These are phyloP conservation scores for Nemoura dubitans DNA, from an alignment of 2,888 invertebrate species.

Conservation along the genomic window DNA sequence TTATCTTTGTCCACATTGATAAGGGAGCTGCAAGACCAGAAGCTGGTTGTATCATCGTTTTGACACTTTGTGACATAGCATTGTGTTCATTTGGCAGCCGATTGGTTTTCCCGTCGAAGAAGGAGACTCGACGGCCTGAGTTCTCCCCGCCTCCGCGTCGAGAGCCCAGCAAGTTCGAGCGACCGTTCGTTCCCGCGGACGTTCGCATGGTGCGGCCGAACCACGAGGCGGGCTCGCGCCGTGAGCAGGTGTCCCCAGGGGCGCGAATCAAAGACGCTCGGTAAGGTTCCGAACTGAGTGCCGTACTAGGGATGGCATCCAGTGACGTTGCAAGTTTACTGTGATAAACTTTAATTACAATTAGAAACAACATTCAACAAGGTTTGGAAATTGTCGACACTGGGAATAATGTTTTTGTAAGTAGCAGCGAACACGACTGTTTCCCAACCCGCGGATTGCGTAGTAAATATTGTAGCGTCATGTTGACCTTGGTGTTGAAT, in stretches of 20 bases:
- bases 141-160: conserved; percentile 7
- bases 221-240: not conserved
- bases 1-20: no score
- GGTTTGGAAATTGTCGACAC: no score
- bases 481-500: no score
- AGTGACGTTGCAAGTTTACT: no score
- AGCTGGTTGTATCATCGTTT: not conserved
- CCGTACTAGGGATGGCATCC: no score
- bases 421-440: no score
- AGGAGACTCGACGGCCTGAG: not conserved
- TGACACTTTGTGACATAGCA: not conserved
- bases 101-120: not conserved
- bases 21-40: no score
- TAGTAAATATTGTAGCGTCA: no score
- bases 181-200: conserved; percentile 27
- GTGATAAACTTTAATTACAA: no score
- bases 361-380: no score
- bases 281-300: not conserved
- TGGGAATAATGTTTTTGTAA: no score
- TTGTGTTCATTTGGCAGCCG: not conserved
- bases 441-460: no score
- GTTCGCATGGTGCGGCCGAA: not conserved
- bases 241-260: not conserved
- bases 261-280: not conserved
- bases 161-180: conserved; percentile 32